Percentiles rank a stretch among this genome's conserved stretches.
Evolutionary conservation across 1,140 invertebrate genomes (phyloP).

Genomic region (Dolichoris vasculosae): DNA sequence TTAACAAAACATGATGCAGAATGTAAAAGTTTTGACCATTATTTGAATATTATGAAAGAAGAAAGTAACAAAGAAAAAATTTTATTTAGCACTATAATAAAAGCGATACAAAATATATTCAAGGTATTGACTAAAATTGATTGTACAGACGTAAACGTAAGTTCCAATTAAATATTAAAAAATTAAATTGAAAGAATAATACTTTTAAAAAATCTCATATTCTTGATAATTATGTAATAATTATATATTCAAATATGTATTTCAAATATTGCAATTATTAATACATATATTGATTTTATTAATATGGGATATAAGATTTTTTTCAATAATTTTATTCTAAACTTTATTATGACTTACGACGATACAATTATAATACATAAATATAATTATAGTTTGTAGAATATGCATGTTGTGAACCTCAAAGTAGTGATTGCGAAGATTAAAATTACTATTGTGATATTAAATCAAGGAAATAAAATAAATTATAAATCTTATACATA

Average conservation of each 20-base stretch:
- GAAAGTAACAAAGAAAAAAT: conserved; percentile 6
- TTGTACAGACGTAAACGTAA: background rate
- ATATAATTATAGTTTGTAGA: conserved; percentile 38
- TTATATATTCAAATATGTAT: background rate
- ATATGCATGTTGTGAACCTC: conserved; percentile 6
- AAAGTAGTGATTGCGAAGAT: background rate
- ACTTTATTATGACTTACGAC: background rate
- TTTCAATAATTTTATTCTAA: background rate
- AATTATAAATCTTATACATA: background rate
- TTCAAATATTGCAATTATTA: background rate
- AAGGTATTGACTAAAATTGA: background rate
- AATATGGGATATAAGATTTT: background rate
- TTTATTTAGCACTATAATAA: conserved; percentile 2
- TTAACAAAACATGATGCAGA: background rate
- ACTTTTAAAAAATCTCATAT: background rate
- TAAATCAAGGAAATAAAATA: background rate
- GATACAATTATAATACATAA: too few relatives aligned
- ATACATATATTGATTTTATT: background rate
- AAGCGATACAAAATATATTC: conserved; percentile 12
- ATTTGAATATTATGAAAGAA: background rate
- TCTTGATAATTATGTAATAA: too few relatives aligned
- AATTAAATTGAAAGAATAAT: background rate
- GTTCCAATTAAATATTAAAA: background rate
- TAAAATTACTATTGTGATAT: background rate
- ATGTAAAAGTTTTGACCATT: background rate